Evolutionary conservation across 2,797 vertebrate species (phyloP).

Genomic region (Cyprinella venusta): DNA sequence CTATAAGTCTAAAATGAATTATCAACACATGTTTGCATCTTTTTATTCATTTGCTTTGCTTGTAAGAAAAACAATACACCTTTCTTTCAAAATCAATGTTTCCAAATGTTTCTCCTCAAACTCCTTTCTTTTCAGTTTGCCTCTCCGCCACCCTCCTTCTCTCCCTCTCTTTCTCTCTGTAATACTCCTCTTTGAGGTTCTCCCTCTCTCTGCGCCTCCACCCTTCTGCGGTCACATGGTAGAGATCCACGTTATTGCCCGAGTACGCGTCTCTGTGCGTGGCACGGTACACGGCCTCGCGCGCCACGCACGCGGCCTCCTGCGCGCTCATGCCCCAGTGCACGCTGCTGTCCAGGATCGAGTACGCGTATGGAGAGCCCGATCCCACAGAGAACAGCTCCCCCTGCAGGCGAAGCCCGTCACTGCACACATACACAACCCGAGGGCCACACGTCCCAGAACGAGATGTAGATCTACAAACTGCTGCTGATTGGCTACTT

Average conservation of each 20-base stretch:
- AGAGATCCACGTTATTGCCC: conserved; percentile 78
- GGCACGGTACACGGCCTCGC: conserved; percentile 74
- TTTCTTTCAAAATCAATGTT: background rate
- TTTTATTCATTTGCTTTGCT: background rate
- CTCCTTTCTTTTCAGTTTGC: background rate
- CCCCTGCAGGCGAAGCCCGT: conserved; percentile 73
- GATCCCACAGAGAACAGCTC: conserved; percentile 78
- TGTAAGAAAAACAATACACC: background rate
- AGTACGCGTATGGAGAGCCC: conserved; percentile 78
- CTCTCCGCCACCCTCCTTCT: conserved; percentile 15
- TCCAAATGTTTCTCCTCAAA: background rate
- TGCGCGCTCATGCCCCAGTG: conserved; percentile 67
- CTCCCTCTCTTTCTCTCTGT: conserved; percentile 52
- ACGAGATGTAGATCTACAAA: background rate
- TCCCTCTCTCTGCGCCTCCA: conserved; percentile 52
- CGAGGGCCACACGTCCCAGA: conserved; percentile 59
- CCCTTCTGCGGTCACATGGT: conserved; percentile 68
- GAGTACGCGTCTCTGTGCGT: conserved; percentile 79
- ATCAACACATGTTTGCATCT: background rate
- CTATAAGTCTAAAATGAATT: background rate
- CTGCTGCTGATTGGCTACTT: background rate
- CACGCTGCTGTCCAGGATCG: conserved; percentile 71
- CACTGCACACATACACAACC: conserved; percentile 78
- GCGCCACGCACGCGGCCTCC: conserved; percentile 67
- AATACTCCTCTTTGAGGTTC: conserved; percentile 51